These are phyloP conservation scores for Andrena trimmerana DNA, from an alignment of 2,888 invertebrate species.

Conservation along the genomic window DNA sequence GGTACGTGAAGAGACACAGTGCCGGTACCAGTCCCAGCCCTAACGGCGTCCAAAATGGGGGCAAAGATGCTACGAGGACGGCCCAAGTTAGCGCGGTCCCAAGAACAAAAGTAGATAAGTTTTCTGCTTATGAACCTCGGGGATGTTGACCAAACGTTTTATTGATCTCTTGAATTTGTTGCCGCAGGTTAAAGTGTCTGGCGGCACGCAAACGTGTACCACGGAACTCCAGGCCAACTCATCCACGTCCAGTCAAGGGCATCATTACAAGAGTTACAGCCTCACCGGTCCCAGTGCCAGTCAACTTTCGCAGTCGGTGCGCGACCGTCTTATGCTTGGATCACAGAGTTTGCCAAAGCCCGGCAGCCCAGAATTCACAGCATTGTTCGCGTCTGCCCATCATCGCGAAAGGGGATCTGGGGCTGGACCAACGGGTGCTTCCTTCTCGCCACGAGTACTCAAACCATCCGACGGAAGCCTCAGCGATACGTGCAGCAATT, in stretches of 20 bases:
- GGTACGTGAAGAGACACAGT: constrained; percentile 91
- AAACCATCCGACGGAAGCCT: constrained; percentile 91
- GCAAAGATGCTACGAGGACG: constrained; percentile 87
- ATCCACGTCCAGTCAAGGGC: constrained; percentile 85
- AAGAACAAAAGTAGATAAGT: constrained; percentile 89
- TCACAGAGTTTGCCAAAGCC: constrained; percentile 94
- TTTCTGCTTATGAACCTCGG: neutral
- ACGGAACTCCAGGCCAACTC: constrained; percentile 89
- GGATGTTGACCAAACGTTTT: neutral
- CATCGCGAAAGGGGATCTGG: constrained; percentile 80
- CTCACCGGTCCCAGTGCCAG: constrained; percentile 94
- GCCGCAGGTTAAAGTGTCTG: constrained; percentile 91
- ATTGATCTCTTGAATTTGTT: neutral
- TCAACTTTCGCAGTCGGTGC: constrained; percentile 94
- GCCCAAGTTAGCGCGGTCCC: constrained; percentile 95
- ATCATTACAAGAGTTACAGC: constrained; percentile 94
- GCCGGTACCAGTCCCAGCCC: constrained; percentile 86
- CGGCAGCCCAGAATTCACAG: constrained; percentile 90
- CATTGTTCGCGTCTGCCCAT: constrained; percentile 86
- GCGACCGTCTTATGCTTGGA: constrained; percentile 93
- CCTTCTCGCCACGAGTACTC: constrained; percentile 80
- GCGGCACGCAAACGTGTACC: constrained; percentile 95
- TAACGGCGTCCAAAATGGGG: constrained; percentile 85
- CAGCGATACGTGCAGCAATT: constrained; percentile 94
- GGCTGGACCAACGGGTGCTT: constrained; percentile 78